Conservation (phyloP, 92 coral and sea anemone genomes). For the Zoanthus gigantus region DNA sequence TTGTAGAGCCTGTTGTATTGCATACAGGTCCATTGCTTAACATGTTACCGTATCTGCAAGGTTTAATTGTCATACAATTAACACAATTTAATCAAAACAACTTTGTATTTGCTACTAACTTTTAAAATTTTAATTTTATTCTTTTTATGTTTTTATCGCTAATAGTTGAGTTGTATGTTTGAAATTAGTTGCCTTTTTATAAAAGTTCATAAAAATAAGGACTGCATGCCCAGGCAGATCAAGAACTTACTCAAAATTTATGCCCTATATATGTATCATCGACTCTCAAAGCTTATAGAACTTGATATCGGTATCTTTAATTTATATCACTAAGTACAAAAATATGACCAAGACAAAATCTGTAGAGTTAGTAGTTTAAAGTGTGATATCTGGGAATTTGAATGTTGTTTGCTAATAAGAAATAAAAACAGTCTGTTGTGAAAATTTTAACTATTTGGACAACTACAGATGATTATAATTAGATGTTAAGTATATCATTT, state of each 20-base stretch:
- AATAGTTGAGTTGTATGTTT: neutral
- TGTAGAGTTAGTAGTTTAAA: too few species aligned
- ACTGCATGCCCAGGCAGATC: neutral
- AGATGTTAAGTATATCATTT: too few species aligned
- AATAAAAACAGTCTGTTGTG: too few species aligned
- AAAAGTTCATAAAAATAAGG: neutral
- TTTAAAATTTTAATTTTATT: neutral
- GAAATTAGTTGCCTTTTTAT: neutral
- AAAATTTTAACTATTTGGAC: too few species aligned
- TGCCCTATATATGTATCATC: neutral
- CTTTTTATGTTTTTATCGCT: neutral
- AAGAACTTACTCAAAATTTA: neutral
- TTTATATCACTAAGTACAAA: neutral
- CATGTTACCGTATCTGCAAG: neutral
- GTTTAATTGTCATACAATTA: neutral
- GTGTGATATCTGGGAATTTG: too few species aligned
- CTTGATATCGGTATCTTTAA: neutral
- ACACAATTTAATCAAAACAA: neutral
- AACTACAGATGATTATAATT: too few species aligned
- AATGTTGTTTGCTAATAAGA: too few species aligned
- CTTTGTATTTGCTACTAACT: neutral
- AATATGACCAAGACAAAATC: neutral
- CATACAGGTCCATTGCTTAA: neutral
- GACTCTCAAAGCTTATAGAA: neutral
- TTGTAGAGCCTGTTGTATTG: neutral